Conservation (phyloP, 1,140 invertebrate species). For the Episyrphus balteatus region DNA sequence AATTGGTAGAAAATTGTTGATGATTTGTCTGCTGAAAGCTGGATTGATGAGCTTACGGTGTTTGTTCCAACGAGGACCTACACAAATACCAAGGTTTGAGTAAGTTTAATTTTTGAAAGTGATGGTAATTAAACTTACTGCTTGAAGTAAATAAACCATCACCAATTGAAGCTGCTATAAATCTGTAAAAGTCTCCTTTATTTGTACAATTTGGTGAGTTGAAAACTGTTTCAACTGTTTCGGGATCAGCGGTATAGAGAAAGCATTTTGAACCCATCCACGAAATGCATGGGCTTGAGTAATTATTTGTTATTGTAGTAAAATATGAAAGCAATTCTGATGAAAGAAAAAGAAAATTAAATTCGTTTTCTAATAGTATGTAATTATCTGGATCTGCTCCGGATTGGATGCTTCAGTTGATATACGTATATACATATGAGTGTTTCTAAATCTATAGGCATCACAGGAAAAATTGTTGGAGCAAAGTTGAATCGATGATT, state of each 20-base stretch:
- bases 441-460: too few species aligned
- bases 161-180: slow-evolving; percentile 27
- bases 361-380: too few species aligned
- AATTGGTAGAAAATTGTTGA: slow-evolving; percentile 26
- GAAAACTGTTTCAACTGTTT: slow-evolving; percentile 26
- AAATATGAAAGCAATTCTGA: too few species aligned
- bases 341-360: too few species aligned
- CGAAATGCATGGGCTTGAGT: slow-evolving; percentile 25
- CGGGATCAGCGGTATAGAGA: slow-evolving; percentile 30
- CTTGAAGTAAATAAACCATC: slow-evolving; percentile 32
- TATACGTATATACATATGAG: too few species aligned
- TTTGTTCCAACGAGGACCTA: slow-evolving; percentile 30
- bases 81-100: too few species aligned
- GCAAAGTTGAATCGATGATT: too few species aligned
- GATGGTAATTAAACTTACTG: slow-evolving; percentile 13
- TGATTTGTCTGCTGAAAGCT: slow-evolving; percentile 25
- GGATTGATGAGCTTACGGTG: slow-evolving; percentile 33
- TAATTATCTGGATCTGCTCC: too few species aligned
- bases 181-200: slow-evolving; percentile 29
- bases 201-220: slow-evolving; percentile 30
- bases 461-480: too few species aligned
- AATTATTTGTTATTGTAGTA: slow-evolving; percentile 1
- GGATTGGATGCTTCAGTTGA: too few species aligned
- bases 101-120: too few species aligned
- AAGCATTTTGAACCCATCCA: slow-evolving; percentile 33